Evolutionary conservation across 1,140 invertebrate species (phyloP), one percentile per base, ranked within the genome.

Genomic region (Heliconius nattereri): DNA sequence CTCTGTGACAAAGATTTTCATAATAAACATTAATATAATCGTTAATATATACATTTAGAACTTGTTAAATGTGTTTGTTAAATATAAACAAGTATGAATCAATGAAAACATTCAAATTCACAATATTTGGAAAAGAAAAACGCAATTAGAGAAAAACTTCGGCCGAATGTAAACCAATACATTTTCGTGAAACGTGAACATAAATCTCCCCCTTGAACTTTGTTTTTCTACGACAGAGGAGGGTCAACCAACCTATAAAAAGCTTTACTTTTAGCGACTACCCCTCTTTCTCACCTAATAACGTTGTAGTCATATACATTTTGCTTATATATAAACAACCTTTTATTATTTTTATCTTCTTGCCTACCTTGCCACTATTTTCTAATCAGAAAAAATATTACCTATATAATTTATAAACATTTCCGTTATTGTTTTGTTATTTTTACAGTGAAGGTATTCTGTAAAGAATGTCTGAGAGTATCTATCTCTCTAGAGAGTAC

Each of bases 131-230:
- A 60, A 75, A 26, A 16, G 76, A 85, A 85, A 85, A 84, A 84
- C 76, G 83, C 83, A 90, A 90, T 90, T 89, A 90, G 85, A 73
- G 81, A 78, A 81, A 82, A 84, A 73, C n/a, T 78, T 37, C 19
- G 78, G 76, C 78, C 85, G 83, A 84, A 82, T 80, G 82, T 80
- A 80, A 81, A 80, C 57, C 82, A 83, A 82, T 76, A 87, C 78
- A 84, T 75, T 73, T 70, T 26, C 60, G 26, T 35, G 32, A 35
- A 35, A 71, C 52, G 75, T 85, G 85, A 72, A 78, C 85, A 90
- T 89, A 89, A 90, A 88, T 89, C 88, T 88, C 85, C 78, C 82
- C n/a, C 84, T 86, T 85, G 82, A 83, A 87, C 82, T 85, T 82
- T 83, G 78, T 84, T 83, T 84, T 87, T 85, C 80, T 83, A 83